These are phyloP conservation scores for Eupsittula cactorum DNA, from an alignment of 2,113 vertebrate genomes.

Conservation along the genomic window DNA sequence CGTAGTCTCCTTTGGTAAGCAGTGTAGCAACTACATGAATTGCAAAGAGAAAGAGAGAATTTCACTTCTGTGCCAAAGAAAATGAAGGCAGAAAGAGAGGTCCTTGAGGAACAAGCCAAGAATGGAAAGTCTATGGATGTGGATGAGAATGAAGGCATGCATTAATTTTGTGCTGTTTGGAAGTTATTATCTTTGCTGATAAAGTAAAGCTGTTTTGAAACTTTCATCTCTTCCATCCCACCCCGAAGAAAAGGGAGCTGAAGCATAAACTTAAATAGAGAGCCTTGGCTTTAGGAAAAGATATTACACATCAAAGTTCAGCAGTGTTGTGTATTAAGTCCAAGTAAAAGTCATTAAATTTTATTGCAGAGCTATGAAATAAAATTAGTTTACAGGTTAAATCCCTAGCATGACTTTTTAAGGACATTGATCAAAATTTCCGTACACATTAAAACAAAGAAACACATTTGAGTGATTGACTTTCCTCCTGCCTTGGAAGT, in stretches of 20 bases:
- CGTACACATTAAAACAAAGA: not conserved
- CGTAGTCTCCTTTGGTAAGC: not conserved
- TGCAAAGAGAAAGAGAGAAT: not conserved
- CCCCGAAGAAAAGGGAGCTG: not conserved
- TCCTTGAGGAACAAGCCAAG: accelerated
- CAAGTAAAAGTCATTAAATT: not conserved
- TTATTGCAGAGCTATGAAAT: not conserved
- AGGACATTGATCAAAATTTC: not conserved
- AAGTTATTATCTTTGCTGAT: not conserved
- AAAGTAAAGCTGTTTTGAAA: not conserved
- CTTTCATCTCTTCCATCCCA: not conserved
- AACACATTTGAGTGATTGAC: not conserved
- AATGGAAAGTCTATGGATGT: not conserved
- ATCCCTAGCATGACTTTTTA: not conserved
- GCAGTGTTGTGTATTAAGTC: not conserved
- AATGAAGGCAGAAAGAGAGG: not conserved
- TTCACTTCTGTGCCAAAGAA: not conserved
- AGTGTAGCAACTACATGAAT: not conserved
- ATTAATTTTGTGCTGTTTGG: not conserved
- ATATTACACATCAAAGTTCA: not conserved
- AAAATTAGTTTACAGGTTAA: not conserved
- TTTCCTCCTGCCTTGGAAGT: not conserved
- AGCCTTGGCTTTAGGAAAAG: not conserved
- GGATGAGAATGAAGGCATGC: not conserved
- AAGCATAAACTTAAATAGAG: not conserved